Base-by-base conservation (phyloP, 2,113 vertebrate species). In the Sitta europaea region DNA sequence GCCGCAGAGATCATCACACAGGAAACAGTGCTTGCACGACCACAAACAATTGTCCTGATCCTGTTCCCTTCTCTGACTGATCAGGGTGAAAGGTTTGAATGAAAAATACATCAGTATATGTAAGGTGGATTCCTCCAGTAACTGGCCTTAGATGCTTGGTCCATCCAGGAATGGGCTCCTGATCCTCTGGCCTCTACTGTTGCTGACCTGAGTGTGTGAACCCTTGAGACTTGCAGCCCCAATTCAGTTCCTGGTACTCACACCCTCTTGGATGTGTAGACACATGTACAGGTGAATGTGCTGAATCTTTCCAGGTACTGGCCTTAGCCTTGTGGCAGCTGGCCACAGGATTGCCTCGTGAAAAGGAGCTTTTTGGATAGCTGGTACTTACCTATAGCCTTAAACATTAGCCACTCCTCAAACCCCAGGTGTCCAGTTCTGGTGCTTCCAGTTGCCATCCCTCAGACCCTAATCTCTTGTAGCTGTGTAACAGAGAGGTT, bases 241-340 rank as follows among this genome's bases (percentile, higher is more conserved):
- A 10, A 0, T 74, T 73, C 29, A 28, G 23, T 45, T 90, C 50
- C 42, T 53, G 59, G 28, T 92, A 8, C 38, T 84, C 0, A 1
- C 23, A 38, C 13, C 28, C 17, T 59, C 61, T 40, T 79, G 31
- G 28, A 59, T 35, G 43, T 50, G 10, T 29, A n/a, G 36, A 24
- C 16, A 9, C 3, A 0, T 27, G 33, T 45, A 33, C 36, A 31
- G 14, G 14, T 51, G 23, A 6, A 12, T n/a, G 17, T 23, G 8
- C 29, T 83, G 51, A 59, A 29, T 63, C 12, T n/a, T 45, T 77
- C 36, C 25, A 63, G 45, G 76, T 48, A 31, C 47, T 75, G 47
- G 23, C 42, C 5, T 45, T 74, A 75, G 21, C 23, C 13, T 42
- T 73, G 47, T 74, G 68, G 22, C 45, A 79, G 54, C 40, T 70